Evolutionary conservation across 2,113 vertebrate species (phyloP), one percentile per base, ranked within the genome.

Genomic region (Parus major): DNA sequence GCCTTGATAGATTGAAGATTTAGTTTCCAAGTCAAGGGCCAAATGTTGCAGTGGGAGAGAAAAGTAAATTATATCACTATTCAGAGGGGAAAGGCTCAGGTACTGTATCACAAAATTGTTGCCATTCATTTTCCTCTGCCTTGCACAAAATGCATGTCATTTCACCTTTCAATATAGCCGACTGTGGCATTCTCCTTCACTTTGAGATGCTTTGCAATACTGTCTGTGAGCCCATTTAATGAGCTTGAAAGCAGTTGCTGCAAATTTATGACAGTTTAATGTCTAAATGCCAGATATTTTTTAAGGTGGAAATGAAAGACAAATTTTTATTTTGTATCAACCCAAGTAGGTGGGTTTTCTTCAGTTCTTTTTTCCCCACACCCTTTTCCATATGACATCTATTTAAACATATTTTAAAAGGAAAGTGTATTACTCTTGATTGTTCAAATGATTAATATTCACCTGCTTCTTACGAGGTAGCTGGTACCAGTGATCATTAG

Each of bases 1-100:
- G 92, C 88, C 89, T 93, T 97, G 94, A 97, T 97, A 95, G 96
- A 96, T 92, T 61, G 96, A 97, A 97, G 96, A 97, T 97, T 95
- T 96, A 96, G 94, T 94, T 95, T 95, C 95, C 55, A 85, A 97
- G 96, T 96, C 96, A 96, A 96, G 96, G 97, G 96, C 97, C 97
- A 97, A 97, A 94, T 95, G 96, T 97, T 96, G 93, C 81, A 53
- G 60, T 88, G 95, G 95, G 70, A 84, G 75, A 97, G 94, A 93
- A 94, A 93, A 97, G 86, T 94, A 87, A 93, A 92, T 95, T 96
- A 96, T 89, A 96, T 93, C 84, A 28, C 75, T 36, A 50, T 87
- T 90, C 24, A n/a, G 79, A 94, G 80, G 42, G 36, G 79, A 96
- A 96, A 89, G 89, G 64, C 94, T 83, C 92, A 95, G 94, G 90